Percentiles rank a stretch among this genome's conserved stretches.
These are phyloP conservation scores for Mus minutoides DNA, from an alignment of 2,797 vertebrate species.

Conservation along the genomic window DNA sequence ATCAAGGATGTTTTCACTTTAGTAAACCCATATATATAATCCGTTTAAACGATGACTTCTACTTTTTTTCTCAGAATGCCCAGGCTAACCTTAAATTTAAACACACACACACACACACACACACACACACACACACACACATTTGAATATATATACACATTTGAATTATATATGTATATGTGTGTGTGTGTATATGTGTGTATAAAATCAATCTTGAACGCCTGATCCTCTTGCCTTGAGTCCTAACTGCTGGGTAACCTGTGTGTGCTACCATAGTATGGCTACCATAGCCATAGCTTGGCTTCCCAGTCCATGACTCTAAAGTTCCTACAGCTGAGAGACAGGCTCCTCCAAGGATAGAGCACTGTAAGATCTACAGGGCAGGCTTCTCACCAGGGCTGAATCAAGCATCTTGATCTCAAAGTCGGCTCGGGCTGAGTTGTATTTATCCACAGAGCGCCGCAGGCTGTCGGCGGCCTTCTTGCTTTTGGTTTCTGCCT, in stretches of 20 bases:
- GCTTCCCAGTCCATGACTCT: background rate
- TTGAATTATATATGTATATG: too few relatives aligned
- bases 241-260: background rate
- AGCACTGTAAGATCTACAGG: background rate
- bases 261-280: background rate
- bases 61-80: background rate
- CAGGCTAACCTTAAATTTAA: background rate
- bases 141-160: too few relatives aligned
- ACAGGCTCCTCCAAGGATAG: background rate
- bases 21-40: background rate
- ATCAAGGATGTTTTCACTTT: background rate
- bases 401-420: conserved; percentile 97
- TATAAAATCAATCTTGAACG: too few relatives aligned
- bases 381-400: conserved; percentile 87
- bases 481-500: conserved; percentile 97
- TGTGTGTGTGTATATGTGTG: too few relatives aligned
- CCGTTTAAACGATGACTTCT: background rate
- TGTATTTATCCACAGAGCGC: conserved; percentile 95
- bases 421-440: conserved; percentile 93
- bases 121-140: too few relatives aligned
- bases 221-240: background rate
- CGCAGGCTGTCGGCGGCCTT: conserved; percentile 93
- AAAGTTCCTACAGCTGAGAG: background rate
- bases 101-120: background rate
- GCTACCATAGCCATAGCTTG: background rate